Base-by-base conservation (phyloP, 2,113 vertebrate genomes). In the Hippocampus mohnikei region DNA sequence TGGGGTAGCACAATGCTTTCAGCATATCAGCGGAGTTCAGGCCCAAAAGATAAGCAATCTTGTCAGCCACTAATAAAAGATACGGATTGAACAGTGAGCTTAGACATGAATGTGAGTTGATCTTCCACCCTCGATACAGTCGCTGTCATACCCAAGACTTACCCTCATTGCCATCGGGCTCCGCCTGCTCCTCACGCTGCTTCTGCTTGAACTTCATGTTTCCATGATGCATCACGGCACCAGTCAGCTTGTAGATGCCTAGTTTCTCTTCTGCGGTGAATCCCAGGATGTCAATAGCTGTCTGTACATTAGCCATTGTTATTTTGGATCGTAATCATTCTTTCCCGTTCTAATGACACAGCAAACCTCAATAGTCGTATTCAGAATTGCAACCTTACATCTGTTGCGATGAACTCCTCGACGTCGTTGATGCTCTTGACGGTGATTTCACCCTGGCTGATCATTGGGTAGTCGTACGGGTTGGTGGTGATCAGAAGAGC, bases 211-310 rank as follows among this genome's bases (percentile, higher is more conserved):
- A 89, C 62, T 90, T 87, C 85, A 88, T 74, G 83, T 59, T 81
- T 44, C 94, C 94, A 58, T 88, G 87, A 85, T 88, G 87, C 88
- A 95, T 91, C 83, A 94, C 95, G 83, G 94, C 94, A 76, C 94
- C 95, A 56, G 93, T 94, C 79, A 98, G 90, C 84, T 96, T 96
- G 85, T 93, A 96, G 81, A 94, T 92, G 69, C 78, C 91, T 4
- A 77, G 8, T 53, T 97, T 97, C 76, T 96, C 94, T 0, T 97
- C 94, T 0, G 78, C 79, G 83, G 61, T 93, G 86, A 97, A 96
- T 63, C 91, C 92, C 84, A 93, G 73, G 53, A 93, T 93, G 61
- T 91, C 89, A 82, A 93, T 91, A 0, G 92, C 91, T 7, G 86
- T 88, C 92, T 93, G 56, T 16, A 44, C 23, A 65, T 16, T 13